These are phyloP conservation scores for Macrosoma leucophasiata DNA, from an alignment of 2,888 invertebrate species.

Conservation along the genomic window DNA sequence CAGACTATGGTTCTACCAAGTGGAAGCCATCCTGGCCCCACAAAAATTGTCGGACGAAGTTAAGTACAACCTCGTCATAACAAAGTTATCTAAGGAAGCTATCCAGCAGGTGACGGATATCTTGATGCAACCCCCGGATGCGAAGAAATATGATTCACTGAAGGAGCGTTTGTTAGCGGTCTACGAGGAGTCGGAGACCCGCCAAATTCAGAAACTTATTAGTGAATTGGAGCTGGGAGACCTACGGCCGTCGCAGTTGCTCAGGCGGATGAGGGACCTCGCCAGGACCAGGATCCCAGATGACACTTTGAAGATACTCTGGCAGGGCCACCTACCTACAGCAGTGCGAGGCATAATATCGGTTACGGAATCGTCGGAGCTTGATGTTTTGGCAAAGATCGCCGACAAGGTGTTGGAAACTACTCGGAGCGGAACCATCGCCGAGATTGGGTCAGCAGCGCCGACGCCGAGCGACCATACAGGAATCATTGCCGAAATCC, in stretches of 20 bases:
- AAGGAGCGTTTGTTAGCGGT: constrained; percentile 15
- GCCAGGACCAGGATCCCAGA: constrained; percentile 10
- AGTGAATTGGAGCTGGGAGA: constrained; percentile 21
- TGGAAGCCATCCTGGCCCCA: constrained; percentile 15
- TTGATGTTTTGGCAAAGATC: too few species aligned
- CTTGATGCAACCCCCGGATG: constrained; percentile 17
- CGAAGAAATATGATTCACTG: constrained; percentile 16
- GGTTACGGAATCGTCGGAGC: too few species aligned
- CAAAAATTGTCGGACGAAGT: constrained; percentile 18
- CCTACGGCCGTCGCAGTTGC: constrained; percentile 14
- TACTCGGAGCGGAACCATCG: too few species aligned
- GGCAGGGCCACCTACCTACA: constrained; percentile 6
- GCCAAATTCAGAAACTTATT: constrained; percentile 16
- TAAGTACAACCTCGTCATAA: constrained; percentile 19
- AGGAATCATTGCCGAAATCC: too few species aligned
- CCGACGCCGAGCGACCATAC: too few species aligned
- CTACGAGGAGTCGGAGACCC: constrained; percentile 16
- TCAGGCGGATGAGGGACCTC: constrained; percentile 15
- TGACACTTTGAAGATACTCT: constrained; percentile 6
- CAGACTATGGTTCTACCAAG: constrained; percentile 2
- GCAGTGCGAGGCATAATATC: too few species aligned
- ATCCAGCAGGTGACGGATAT: constrained; percentile 26
- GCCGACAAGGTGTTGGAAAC: too few species aligned
- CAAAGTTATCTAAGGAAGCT: constrained; percentile 23
- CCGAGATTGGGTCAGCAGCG: too few species aligned